These are phyloP conservation scores for Forficula auricularia DNA, from an alignment of 1,140 invertebrate genomes.

Conservation along the genomic window DNA sequence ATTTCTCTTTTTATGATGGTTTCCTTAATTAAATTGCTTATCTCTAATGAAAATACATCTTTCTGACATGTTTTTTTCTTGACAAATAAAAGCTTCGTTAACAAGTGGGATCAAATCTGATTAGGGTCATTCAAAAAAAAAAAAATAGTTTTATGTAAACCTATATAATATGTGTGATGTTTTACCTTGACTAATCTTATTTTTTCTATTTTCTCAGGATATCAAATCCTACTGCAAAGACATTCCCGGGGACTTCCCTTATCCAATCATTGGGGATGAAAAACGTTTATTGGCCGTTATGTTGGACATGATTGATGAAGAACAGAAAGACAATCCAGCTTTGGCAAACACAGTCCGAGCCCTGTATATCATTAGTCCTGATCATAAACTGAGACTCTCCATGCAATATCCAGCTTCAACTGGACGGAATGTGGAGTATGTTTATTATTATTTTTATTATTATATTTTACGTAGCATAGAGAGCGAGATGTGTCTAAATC, in stretches of 20 bases:
- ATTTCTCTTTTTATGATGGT: too few relatives aligned
- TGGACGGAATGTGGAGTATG: conserved; percentile 80
- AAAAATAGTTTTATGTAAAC: too few relatives aligned
- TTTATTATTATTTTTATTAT: conserved; percentile 14
- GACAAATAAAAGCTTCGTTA: too few relatives aligned
- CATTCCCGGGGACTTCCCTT: conserved; percentile 53
- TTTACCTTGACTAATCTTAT: too few relatives aligned
- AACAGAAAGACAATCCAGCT: conserved; percentile 51
- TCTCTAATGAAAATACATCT: too few relatives aligned
- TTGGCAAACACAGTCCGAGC: conserved; percentile 61
- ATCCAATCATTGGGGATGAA: conserved; percentile 74
- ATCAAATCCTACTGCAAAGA: conserved; percentile 56
- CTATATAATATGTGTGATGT: too few relatives aligned
- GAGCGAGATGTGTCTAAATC: too few relatives aligned
- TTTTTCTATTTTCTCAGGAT: conserved; percentile 30
- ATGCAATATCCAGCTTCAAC: conserved; percentile 83
- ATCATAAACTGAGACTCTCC: conserved; percentile 66
- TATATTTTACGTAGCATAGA: too few relatives aligned
- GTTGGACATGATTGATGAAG: conserved; percentile 75
- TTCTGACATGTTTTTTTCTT: too few relatives aligned
- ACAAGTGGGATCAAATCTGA: too few relatives aligned
- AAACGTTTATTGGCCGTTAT: conserved; percentile 54
- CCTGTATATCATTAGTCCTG: conserved; percentile 73
- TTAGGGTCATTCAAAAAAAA: too few relatives aligned
- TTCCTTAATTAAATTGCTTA: too few relatives aligned